Evolutionary conservation across 2,113 vertebrate genomes (phyloP).

Genomic region (Ondatra zibethicus): DNA sequence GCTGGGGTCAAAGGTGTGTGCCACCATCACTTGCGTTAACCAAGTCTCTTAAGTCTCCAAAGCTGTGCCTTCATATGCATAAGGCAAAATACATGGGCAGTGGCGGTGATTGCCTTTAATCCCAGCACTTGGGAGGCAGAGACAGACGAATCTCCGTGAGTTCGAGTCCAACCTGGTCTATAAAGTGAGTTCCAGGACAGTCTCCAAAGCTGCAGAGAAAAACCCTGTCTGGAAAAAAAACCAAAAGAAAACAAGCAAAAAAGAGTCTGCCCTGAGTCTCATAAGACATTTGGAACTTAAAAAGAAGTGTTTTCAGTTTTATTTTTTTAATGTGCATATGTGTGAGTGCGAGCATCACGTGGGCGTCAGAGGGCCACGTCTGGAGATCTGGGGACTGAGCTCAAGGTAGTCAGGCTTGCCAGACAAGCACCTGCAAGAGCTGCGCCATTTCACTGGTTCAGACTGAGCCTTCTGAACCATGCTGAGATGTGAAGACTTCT

Average conservation of each 20-base stretch:
- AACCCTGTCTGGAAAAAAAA: no score
- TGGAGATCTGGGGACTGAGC: not conserved
- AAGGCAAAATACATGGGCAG: not conserved
- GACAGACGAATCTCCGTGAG: not conserved
- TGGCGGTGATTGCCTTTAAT: not conserved
- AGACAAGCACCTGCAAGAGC: not conserved
- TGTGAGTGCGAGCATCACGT: not conserved
- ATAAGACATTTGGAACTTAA: not conserved
- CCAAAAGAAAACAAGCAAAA: no score
- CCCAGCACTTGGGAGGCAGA: not conserved
- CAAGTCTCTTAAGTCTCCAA: constrained; percentile 45
- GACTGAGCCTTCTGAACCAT: not conserved
- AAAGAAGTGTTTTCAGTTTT: not conserved
- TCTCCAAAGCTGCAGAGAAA: no score
- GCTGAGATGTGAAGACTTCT: not conserved
- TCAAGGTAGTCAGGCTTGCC: not conserved
- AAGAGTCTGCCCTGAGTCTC: not conserved
- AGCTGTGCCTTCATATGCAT: constrained; percentile 41
- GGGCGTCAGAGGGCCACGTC: not conserved
- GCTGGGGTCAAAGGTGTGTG: not conserved
- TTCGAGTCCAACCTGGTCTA: not conserved
- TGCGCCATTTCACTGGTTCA: not conserved
- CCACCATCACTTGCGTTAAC: not conserved
- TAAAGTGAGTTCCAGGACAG: no score
- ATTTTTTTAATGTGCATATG: not conserved